Conservation (phyloP, 2,888 invertebrate genomes). For the Disparrhopalites patrizii region DNA sequence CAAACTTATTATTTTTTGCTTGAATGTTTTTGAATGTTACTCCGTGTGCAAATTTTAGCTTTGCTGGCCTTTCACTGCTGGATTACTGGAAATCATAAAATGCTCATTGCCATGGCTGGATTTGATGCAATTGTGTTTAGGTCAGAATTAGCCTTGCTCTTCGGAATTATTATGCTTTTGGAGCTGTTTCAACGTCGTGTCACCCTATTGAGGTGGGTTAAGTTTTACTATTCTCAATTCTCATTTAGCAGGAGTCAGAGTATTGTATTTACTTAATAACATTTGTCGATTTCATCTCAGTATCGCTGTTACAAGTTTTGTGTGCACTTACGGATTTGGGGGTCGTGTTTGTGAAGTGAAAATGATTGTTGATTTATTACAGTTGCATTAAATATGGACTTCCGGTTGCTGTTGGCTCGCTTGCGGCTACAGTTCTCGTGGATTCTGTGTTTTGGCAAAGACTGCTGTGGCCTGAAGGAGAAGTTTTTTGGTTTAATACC, state of each 20-base stretch:
- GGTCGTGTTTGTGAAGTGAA: neutral
- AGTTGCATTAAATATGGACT: slow-evolving; percentile 69
- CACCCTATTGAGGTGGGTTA: slow-evolving; percentile 60
- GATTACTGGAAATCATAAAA: slow-evolving; percentile 69
- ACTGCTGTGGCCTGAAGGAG: slow-evolving; percentile 92
- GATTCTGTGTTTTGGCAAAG: slow-evolving; percentile 94
- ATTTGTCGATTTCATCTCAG: neutral
- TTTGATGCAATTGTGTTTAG: slow-evolving; percentile 85
- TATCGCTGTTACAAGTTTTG: neutral
- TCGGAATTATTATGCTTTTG: slow-evolving; percentile 77
- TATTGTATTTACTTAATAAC: too few species aligned
- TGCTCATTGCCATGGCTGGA: slow-evolving; percentile 78
- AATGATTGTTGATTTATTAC: slow-evolving; percentile 48
- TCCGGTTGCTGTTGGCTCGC: slow-evolving; percentile 65
- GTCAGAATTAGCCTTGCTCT: slow-evolving; percentile 78
- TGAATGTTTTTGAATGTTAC: neutral
- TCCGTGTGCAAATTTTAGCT: slow-evolving; percentile 58
- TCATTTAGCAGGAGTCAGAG: too few species aligned
- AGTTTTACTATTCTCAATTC: slow-evolving; percentile 48
- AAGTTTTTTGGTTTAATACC: slow-evolving; percentile 94
- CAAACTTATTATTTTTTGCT: neutral
- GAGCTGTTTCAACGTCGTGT: slow-evolving; percentile 71
- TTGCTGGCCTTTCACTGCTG: slow-evolving; percentile 79
- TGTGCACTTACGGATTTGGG: neutral
- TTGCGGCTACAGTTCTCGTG: slow-evolving; percentile 68